Evolutionary conservation across 64 coral and sea anemone genomes (phyloP).

Genomic region (Montipora efflorescens): DNA sequence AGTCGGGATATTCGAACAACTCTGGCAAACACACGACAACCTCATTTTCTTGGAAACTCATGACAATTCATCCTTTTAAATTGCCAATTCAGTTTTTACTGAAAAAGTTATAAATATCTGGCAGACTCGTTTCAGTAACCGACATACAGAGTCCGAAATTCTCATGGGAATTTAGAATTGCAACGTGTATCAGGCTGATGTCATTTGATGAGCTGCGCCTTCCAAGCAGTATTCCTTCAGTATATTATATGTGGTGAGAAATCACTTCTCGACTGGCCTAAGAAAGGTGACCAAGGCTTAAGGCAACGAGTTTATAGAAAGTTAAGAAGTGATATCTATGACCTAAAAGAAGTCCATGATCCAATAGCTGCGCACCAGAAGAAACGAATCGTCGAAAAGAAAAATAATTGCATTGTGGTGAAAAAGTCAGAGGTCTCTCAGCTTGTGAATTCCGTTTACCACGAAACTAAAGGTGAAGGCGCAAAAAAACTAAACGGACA

Average conservation of each 20-base stretch:
- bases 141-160: no score
- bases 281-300: background rate
- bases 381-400: slow-evolving; percentile 5
- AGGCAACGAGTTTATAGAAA: background rate
- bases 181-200: no score
- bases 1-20: no score
- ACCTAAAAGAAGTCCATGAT: background rate
- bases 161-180: no score
- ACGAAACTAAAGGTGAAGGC: background rate
- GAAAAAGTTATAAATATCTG: no score
- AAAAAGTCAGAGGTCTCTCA: slow-evolving; percentile 1
- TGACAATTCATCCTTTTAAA: no score
- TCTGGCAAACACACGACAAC: no score
- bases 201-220: background rate
- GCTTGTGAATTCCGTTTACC: background rate
- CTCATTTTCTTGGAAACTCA: no score
- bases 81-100: no score
- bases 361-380: background rate
- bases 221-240: background rate
- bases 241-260: background rate
- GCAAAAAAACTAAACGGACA: background rate
- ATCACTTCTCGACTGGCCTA: background rate
- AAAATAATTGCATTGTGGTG: background rate
- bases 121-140: no score
- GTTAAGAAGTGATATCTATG: background rate